A percentile compares a stretch with the other conserved stretches of the same genome.
phyloP scores from a whole-genome alignment of 2,113 vertebrate genomes.

The Prionailurus viverrinus region DNA sequence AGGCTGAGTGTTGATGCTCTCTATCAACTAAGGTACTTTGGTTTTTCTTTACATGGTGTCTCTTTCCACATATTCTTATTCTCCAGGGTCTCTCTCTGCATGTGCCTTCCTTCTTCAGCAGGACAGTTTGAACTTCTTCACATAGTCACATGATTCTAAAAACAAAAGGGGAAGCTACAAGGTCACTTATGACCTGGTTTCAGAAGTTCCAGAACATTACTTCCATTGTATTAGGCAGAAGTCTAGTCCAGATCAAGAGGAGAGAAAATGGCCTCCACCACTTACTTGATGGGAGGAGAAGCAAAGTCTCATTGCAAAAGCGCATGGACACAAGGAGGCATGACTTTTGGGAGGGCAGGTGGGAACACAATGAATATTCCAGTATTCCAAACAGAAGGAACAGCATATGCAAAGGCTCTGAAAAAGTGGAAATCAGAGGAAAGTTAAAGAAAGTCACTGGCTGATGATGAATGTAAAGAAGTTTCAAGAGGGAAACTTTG shows the following conservation, averaged over 20 bases:
- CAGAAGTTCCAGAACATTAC: slow-evolving; percentile 13
- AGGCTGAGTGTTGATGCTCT: not conserved
- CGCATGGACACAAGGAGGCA: not conserved
- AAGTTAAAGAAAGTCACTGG: not conserved
- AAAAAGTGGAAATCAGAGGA: not conserved
- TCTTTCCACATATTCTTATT: not conserved
- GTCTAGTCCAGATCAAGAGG: not conserved
- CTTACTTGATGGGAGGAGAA: not conserved
- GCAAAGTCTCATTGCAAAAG: not conserved
- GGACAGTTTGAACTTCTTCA: not conserved
- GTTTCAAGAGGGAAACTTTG: not conserved
- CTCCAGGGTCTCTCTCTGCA: not conserved
- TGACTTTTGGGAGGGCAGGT: not conserved
- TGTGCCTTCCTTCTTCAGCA: not conserved
- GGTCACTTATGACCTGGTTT: not conserved
- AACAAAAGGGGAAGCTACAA: slow-evolving; percentile 23
- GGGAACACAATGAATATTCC: not conserved
- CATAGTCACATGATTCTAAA: not conserved
- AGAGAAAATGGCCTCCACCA: not conserved
- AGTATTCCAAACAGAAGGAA: not conserved
- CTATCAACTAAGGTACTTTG: not conserved
- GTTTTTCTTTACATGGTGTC: not conserved
- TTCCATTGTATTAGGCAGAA: not conserved
- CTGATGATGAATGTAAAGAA: not conserved
- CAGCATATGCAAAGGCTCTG: not conserved